phyloP scores from a whole-genome alignment of 2,888 invertebrate genomes.

The Gari tellinella region DNA sequence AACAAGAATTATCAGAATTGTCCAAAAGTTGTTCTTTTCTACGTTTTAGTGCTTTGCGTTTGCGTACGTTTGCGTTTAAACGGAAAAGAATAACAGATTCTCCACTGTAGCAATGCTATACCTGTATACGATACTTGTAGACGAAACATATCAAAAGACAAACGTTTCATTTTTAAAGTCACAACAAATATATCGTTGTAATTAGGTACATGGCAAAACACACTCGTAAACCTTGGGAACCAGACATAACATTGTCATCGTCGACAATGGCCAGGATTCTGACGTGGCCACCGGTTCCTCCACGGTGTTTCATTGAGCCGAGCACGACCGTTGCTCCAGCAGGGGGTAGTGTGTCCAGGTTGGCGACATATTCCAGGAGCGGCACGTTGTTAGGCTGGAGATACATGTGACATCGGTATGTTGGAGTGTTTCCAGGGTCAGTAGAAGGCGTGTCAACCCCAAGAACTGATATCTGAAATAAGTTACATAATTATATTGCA shows the following conservation, averaged over 20 bases:
- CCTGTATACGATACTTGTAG: no score
- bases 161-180: not conserved
- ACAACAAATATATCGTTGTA: not conserved
- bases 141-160: no score
- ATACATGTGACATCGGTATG: slow-evolving; percentile 35
- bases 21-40: no score
- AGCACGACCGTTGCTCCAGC: slow-evolving; percentile 48
- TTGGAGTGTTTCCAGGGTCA: slow-evolving; percentile 85
- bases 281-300: slow-evolving; percentile 41
- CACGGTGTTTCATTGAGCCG: slow-evolving; percentile 33
- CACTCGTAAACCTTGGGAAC: not conserved
- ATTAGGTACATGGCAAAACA: not conserved
- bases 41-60: no score
- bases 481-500: no score
- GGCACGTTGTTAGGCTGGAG: slow-evolving; percentile 42
- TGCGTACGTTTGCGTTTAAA: no score
- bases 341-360: slow-evolving; percentile 36
- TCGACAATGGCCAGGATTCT: slow-evolving; percentile 45
- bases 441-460: slow-evolving; percentile 89
- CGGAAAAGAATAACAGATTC: no score
- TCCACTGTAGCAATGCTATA: no score
- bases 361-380: slow-evolving; percentile 47
- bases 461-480: slow-evolving; percentile 85
- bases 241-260: slow-evolving; percentile 3
- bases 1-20: no score